Evolutionary conservation across 2,888 invertebrate species (phyloP).

Genomic region (Trachelus iudaicus): DNA sequence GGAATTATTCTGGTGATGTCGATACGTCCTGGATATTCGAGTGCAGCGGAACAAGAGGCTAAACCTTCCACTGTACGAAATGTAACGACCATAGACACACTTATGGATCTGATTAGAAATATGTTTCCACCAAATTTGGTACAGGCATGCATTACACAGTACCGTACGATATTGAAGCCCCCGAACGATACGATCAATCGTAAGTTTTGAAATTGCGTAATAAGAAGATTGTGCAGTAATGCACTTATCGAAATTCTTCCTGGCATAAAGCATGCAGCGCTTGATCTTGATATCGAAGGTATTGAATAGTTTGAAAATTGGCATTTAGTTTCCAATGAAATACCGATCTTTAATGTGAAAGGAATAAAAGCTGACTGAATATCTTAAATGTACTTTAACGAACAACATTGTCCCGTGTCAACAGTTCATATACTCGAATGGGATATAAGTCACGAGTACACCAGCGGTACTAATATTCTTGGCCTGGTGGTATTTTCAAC

Average conservation of each 20-base stretch:
- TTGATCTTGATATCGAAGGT: background rate
- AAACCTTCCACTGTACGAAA: conserved; percentile 67
- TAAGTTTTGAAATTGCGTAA: too few relatives aligned
- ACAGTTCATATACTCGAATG: conserved; percentile 61
- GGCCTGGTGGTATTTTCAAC: conserved; percentile 88
- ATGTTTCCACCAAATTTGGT: conserved; percentile 93
- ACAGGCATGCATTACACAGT: conserved; percentile 82
- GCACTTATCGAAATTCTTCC: too few relatives aligned
- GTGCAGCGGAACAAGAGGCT: conserved; percentile 61
- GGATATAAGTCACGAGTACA: conserved; percentile 77
- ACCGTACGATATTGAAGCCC: conserved; percentile 68
- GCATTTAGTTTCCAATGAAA: background rate
- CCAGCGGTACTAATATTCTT: conserved; percentile 84
- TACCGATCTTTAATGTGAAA: background rate
- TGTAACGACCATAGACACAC: conserved; percentile 87
- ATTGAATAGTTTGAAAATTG: background rate
- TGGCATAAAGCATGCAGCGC: too few relatives aligned
- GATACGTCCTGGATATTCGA: conserved; percentile 83
- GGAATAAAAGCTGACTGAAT: background rate
- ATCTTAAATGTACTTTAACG: background rate
- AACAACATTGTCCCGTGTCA: background rate
- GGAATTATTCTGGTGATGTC: conserved; percentile 89
- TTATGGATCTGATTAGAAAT: conserved; percentile 93
- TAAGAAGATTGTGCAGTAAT: too few relatives aligned
- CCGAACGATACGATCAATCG: conserved; percentile 49